Evolutionary conservation across 1,140 invertebrate genomes (phyloP), one percentile per base, ranked within the genome.

Genomic region (Drosophila jambulina): DNA sequence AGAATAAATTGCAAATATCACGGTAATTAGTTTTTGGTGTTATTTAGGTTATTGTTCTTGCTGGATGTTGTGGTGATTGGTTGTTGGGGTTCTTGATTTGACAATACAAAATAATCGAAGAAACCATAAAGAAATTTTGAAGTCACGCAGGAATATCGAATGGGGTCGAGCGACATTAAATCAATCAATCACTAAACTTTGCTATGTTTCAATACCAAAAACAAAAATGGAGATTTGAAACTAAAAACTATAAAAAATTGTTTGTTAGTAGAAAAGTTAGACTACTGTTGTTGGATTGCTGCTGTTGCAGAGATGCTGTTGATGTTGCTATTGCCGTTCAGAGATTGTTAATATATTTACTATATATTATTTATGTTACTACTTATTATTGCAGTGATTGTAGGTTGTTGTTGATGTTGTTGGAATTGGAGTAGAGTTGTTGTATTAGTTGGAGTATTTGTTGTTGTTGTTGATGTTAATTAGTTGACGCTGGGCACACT

Each of bases 1-100:
- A 91, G 48, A 85, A 85, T 64, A 84, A 80, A 91, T 78, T 64
- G 80, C 78, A 72, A 86, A 80, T 81, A 78, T 72, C 69, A 67
- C 51, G 59, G 32, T 32, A 68, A 74, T 78, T 61, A 78, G 68
- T 78, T 75, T 67, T 53, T 71, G n/a, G 21, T 59, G 53, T 69
- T 46, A 54, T 21, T 71, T 49, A 21, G 27, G 13, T 70, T 34
- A 15, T 69, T 29, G 64, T 60, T 56, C 34, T 56, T 72, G 36
- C 43, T 72, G 38, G 29, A 54, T 70, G 65, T 29, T 68, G 32
- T 58, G 51, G 53, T 34, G 36, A 42, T 60, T 72, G 45, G 51
- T 32, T 49, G 15, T 72, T 58, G 36, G 54, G 36, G 27, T 42
- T 65, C 9, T 49, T 36, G 21, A 56, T 25, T 56, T 56, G 53